These are phyloP conservation scores for Tholera decimalis DNA, from an alignment of 2,888 invertebrate genomes.

Conservation along the genomic window DNA sequence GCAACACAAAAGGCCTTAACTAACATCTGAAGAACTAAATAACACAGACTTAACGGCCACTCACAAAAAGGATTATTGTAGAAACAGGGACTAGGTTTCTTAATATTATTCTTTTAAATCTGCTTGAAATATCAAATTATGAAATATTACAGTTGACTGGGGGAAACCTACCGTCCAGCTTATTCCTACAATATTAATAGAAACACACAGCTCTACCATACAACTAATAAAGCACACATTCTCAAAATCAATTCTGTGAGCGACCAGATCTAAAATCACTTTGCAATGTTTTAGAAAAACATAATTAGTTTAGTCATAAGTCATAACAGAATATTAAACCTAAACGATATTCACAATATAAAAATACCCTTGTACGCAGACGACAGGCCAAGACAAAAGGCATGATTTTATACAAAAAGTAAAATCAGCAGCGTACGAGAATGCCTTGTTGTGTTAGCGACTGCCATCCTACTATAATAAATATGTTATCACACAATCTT, in stretches of 20 bases:
- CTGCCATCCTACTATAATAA: constrained; percentile 89
- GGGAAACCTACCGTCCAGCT: constrained; percentile 63
- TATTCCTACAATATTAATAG: constrained; percentile 64
- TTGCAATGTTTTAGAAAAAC: constrained; percentile 84
- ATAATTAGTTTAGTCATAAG: constrained; percentile 85
- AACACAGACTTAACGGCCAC: constrained; percentile 89
- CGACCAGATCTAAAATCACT: constrained; percentile 85
- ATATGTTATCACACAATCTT: constrained; percentile 87
- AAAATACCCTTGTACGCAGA: constrained; percentile 87
- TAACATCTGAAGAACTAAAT: constrained; percentile 88
- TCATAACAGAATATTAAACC: constrained; percentile 81
- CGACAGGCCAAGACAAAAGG: constrained; percentile 91
- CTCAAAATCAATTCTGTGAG: constrained; percentile 82
- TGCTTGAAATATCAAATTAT: constrained; percentile 22
- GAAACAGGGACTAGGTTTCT: constrained; percentile 78
- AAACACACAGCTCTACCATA: constrained; percentile 58
- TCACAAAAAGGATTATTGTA: constrained; percentile 82
- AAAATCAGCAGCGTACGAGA: constrained; percentile 90
- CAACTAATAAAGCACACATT: constrained; percentile 64
- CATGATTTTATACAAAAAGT: constrained; percentile 91
- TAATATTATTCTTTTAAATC: constrained; percentile 28
- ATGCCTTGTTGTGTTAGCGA: constrained; percentile 89
- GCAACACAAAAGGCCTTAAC: constrained; percentile 90
- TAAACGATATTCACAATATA: constrained; percentile 85
- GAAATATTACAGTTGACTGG: constrained; percentile 41